Conservation (phyloP, 1,140 invertebrate genomes). For the Cotesia chilonis region DNA sequence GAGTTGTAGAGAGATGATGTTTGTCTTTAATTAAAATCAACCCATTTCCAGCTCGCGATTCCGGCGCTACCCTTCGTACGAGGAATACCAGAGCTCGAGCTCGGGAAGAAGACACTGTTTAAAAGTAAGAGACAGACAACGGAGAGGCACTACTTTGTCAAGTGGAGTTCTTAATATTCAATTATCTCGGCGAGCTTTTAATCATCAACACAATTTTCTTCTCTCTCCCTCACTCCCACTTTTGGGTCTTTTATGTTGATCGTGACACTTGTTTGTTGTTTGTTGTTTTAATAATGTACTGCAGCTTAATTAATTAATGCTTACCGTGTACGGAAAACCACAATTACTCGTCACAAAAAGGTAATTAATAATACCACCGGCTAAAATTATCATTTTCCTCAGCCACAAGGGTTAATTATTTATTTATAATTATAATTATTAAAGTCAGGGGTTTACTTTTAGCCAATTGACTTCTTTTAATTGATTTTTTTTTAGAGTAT, state of each 20-base stretch:
- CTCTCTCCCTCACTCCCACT: background rate
- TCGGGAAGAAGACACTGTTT: background rate
- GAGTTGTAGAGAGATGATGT: conserved; percentile 56
- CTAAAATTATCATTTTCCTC: no score
- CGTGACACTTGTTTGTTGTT: background rate
- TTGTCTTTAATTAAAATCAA: conserved; percentile 65
- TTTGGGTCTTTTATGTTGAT: conserved; percentile 1
- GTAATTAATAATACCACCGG: no score
- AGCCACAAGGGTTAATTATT: no score
- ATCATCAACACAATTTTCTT: conserved; percentile 45
- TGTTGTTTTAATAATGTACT: conserved; percentile 4
- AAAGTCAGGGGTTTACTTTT: no score
- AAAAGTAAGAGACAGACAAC: conserved; percentile 37
- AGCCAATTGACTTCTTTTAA: no score
- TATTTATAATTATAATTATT: no score
- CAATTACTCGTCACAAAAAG: no score
- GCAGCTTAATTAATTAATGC: no score
- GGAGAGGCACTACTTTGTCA: conserved; percentile 37
- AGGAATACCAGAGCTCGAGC: background rate
- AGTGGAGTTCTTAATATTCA: conserved; percentile 62
- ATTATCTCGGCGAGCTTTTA: conserved; percentile 59
- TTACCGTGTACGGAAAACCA: no score
- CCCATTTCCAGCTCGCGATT: conserved; percentile 41
- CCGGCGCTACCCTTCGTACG: background rate
- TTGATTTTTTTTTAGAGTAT: no score